A percentile compares a stretch with the other conserved stretches of the same genome.
phyloP scores from a whole-genome alignment of 2,797 vertebrate species.

The Siniperca scherzeri region DNA sequence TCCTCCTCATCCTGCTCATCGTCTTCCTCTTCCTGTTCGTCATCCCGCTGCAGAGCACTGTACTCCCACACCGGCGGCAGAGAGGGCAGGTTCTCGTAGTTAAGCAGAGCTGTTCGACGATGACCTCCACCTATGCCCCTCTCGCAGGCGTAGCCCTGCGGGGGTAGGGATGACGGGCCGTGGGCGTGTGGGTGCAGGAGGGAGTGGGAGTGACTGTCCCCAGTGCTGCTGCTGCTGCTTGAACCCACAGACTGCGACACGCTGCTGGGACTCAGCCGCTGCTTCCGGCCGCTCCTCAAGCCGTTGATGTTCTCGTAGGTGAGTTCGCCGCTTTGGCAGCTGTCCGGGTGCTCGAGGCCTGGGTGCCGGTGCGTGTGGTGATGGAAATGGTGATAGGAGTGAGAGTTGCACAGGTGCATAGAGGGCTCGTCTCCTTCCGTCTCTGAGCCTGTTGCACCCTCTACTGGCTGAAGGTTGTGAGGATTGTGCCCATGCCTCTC shows the following conservation, averaged over 20 bases:
- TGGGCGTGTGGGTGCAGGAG: slow-evolving; percentile 81
- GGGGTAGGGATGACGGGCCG: slow-evolving; percentile 77
- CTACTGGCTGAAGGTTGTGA: slow-evolving; percentile 82
- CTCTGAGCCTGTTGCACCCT: slow-evolving; percentile 86
- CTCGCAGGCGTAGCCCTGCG: slow-evolving; percentile 84
- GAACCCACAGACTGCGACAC: slow-evolving; percentile 88
- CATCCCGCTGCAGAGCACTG: slow-evolving; percentile 87
- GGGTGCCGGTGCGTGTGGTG: slow-evolving; percentile 87
- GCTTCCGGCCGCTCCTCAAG: slow-evolving; percentile 82
- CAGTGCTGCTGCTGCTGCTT: slow-evolving; percentile 90
- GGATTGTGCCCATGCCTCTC: slow-evolving; percentile 79
- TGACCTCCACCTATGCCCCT: slow-evolving; percentile 84
- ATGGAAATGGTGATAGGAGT: slow-evolving; percentile 87
- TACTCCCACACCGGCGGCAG: slow-evolving; percentile 97
- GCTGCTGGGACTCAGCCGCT: slow-evolving; percentile 86
- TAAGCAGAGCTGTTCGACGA: slow-evolving; percentile 91
- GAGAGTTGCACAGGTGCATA: slow-evolving; percentile 86
- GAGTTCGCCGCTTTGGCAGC: slow-evolving; percentile 83
- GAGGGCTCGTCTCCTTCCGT: slow-evolving; percentile 85
- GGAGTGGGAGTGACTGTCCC: slow-evolving; percentile 87
- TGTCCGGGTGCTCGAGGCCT: slow-evolving; percentile 86
- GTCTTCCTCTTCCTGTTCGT: slow-evolving; percentile 84
- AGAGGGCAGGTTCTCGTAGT: slow-evolving; percentile 97
- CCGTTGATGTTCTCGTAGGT: slow-evolving; percentile 95
- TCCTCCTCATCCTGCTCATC: slow-evolving; percentile 87